Conservation (phyloP, 1,140 invertebrate species). For the Drosophila pectinifera region DNA sequence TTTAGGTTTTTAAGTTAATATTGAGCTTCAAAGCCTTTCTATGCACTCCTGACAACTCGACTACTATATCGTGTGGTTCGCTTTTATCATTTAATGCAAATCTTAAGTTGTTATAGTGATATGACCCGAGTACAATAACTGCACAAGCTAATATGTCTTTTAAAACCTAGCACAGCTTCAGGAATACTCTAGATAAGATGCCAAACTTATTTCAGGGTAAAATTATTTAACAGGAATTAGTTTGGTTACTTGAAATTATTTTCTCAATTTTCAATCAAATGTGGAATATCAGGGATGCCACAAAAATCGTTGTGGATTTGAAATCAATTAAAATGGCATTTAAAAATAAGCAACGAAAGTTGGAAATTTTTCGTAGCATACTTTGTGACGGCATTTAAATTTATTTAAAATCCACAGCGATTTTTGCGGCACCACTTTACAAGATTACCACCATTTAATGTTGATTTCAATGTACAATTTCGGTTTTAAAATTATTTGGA, state of each 20-base stretch:
- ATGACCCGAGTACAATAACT: slow-evolving; percentile 7
- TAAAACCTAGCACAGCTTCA: background rate
- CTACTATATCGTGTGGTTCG: background rate
- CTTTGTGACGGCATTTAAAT: background rate
- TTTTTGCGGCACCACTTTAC: background rate
- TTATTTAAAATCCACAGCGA: background rate
- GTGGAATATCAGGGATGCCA: background rate
- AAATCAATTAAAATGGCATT: background rate
- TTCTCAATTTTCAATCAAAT: background rate
- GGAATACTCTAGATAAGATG: background rate
- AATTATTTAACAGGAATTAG: too few relatives aligned
- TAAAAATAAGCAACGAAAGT: background rate
- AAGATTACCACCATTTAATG: background rate
- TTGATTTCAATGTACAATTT: background rate
- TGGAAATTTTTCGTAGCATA: background rate
- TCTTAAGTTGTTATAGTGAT: slow-evolving; percentile 18
- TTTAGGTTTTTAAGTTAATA: too few relatives aligned
- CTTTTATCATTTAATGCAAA: background rate
- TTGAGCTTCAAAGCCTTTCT: too few relatives aligned
- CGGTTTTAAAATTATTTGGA: background rate
- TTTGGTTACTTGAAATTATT: background rate
- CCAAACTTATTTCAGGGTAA: background rate
- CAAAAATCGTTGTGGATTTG: background rate
- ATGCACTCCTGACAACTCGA: background rate
- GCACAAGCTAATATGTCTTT: background rate